phyloP scores from a whole-genome alignment of 2,113 vertebrate genomes.

The Micronisus gabar region DNA sequence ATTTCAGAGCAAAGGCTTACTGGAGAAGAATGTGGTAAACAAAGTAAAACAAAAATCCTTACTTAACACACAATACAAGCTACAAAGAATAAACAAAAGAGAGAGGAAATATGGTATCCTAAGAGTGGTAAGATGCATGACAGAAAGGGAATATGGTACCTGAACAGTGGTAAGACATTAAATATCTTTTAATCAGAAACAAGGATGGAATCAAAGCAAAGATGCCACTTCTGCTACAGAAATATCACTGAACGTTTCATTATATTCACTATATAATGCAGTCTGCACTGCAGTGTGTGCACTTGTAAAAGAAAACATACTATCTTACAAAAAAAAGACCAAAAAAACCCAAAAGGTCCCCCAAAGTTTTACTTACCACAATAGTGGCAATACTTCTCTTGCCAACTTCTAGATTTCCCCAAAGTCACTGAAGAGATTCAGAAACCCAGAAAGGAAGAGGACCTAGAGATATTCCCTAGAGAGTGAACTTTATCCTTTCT shows the following conservation, averaged over 20 bases:
- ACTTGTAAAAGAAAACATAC: not conserved
- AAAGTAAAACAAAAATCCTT: not conserved
- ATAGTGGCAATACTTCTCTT: not conserved
- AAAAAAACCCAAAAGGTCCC: accelerated
- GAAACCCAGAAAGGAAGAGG: not conserved
- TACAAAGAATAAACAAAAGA: not conserved
- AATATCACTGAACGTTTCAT: not conserved
- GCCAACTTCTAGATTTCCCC: not conserved
- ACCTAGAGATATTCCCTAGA: not conserved
- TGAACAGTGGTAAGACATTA: not conserved
- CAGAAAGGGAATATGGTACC: not conserved
- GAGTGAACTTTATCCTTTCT: not conserved
- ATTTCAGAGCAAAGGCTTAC: not conserved
- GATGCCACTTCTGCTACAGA: not conserved
- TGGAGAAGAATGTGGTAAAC: slow-evolving; percentile 24
- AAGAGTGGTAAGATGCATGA: not conserved
- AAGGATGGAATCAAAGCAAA: not conserved
- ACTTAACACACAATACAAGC: not conserved
- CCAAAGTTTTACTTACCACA: not conserved
- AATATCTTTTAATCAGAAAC: not conserved
- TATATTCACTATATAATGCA: not conserved
- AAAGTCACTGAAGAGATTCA: not conserved
- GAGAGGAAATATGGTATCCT: not conserved
- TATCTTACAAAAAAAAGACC: not conserved
- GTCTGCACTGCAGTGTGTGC: not conserved